Base-by-base conservation (phyloP, 2,888 invertebrate species). In the Unio pictorum region DNA sequence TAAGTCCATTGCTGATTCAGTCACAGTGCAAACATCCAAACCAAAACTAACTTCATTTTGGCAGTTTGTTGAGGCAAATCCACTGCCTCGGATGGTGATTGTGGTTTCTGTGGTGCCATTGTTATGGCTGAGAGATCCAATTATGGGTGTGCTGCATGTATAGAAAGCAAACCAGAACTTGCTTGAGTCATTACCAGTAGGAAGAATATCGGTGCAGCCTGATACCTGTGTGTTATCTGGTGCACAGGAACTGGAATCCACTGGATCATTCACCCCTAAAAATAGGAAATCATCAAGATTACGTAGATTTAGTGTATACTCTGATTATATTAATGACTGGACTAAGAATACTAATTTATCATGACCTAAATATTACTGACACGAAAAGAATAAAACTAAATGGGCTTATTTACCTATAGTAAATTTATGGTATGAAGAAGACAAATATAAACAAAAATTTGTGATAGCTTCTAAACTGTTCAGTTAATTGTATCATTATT, bases 41-140 rank as follows among this genome's bases (percentile, higher is more conserved):
- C 78, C 81, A 62, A 82, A 74, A 0, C 6, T 68, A 26, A 85
- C 73, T 65, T 83, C 83, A 66, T 85, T 84, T 61, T 83, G 80
- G 67, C 83, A 83, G 2, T 63, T 57, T 6, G 68, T 71, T 5
- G 69, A 57, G 11, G 81, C 79, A 55, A 84, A 79, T 7, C 82
- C 82, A 8, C 74, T 72, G 15, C 84, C 84, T 15, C 66, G 65
- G 28, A 81, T 58, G 5, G 72, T 71, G 30, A 84, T 70, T 11
- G 30, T 68, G 18, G 81, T 80, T 26, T 68, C 45, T 3, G 77
- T 71, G 18, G 82, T 81, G 8, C 81, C 84, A 61, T 75, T 81
- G 55, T 61, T 72, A 8, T 57, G 61, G 65, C 68, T 70, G 11
- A 83, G 57, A 5, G 68, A 57, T 11, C 71, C 74, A 15, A 83